phyloP scores from a whole-genome alignment of 2,888 invertebrate genomes.

The Agrochola macilenta region DNA sequence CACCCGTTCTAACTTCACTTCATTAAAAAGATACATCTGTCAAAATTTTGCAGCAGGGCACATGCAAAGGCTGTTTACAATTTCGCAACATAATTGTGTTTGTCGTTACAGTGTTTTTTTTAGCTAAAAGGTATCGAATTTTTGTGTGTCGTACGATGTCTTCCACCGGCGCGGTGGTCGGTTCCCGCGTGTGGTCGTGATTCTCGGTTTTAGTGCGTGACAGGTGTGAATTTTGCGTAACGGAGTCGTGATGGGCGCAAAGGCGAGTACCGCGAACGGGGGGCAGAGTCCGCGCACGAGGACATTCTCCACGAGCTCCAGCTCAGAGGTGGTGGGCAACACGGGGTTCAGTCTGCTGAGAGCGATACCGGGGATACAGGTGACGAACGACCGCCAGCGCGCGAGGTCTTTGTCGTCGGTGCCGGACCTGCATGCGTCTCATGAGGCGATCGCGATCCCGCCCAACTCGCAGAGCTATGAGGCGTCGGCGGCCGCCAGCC shows the following conservation, averaged over 20 bases:
- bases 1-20: conserved; percentile 72
- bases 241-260: conserved; percentile 94
- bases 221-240: conserved; percentile 87
- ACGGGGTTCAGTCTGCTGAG: conserved; percentile 93
- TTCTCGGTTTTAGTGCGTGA: conserved; percentile 79
- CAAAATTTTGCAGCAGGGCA: conserved; percentile 89
- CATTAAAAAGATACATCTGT: conserved; percentile 77
- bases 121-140: conserved; percentile 68
- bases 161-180: conserved; percentile 85
- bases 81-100: conserved; percentile 83
- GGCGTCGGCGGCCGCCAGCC: conserved; percentile 92
- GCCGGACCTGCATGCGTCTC: conserved; percentile 92
- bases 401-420: conserved; percentile 96
- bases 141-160: conserved; percentile 87
- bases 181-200: conserved; percentile 87
- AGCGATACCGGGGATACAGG: conserved; percentile 93
- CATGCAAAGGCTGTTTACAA: conserved; percentile 90
- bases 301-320: conserved; percentile 94
- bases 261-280: conserved; percentile 95
- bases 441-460: conserved; percentile 92
- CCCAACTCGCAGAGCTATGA: conserved; percentile 92
- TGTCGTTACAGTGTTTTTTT: conserved; percentile 79
- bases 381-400: conserved; percentile 94
- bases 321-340: conserved; percentile 91
- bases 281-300: conserved; percentile 94